Base-by-base conservation (phyloP, 2,113 vertebrate genomes). In the Coryphaenoides rupestris region DNA sequence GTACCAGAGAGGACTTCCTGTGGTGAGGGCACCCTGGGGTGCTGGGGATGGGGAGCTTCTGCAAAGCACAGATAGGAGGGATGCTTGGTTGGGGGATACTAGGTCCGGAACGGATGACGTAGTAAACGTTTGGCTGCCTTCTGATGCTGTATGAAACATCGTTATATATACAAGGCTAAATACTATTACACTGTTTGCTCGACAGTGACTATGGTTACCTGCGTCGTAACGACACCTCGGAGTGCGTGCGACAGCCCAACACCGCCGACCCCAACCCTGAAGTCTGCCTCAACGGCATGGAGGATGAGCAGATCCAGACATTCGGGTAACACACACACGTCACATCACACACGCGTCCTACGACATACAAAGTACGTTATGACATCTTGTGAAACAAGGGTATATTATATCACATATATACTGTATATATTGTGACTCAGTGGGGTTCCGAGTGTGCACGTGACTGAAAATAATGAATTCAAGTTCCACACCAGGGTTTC, bases 161-260 rank as follows among this genome's bases (percentile, higher is more conserved):
- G 47, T 6, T 70, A 45, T 62, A 45, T 62, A 24, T 5, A 62
- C 40, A 16, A 45, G 24, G 24, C 46, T 21, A 57, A 6, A 1
- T 28, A 33, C 28, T 24, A n/a, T n/a, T n/a, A n/a, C n/a, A n/a
- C n/a, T n/a, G n/a, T 45, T 14, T 15, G 13, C 21, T 21, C 58
- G 67, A 71, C 84, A 93, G 92, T 24, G 92, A 93, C 74, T 92
- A 89, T 49, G 90, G 89, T 21, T 93, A 87, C 73, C 84, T 84
- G 73, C 89, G 65, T 0, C 83, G 88, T 3, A 72, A 73, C 40
- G 90, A 89, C 77, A 90, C 78, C 21, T 91, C 86, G 0, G 86
- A 91, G 68, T 93, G 92, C 73, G 65, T 91, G 62, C 82, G 82
- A 66, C 82, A 89, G 49, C 68, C 68, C 4, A 63, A 53, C 12